These are phyloP conservation scores for Cydia fagiglandana DNA, from an alignment of 1,140 invertebrate genomes.

Conservation along the genomic window DNA sequence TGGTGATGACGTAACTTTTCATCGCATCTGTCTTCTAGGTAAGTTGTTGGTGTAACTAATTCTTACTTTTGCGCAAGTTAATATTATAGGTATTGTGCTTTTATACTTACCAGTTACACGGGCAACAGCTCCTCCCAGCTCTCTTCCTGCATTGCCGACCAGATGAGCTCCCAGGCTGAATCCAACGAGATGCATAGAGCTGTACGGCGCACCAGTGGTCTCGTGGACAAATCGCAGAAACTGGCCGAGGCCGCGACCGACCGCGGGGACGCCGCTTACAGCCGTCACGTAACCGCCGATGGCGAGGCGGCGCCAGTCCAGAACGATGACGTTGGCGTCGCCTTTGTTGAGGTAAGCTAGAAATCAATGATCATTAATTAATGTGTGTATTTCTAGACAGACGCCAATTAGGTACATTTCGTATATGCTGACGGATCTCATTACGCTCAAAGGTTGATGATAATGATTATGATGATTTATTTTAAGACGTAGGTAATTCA, in stretches of 20 bases:
- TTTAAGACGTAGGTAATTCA: no score
- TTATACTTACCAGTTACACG: constrained; percentile 54
- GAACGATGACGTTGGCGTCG: constrained; percentile 81
- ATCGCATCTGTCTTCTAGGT: no score
- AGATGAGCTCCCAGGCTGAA: constrained; percentile 94
- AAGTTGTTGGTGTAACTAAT: no score
- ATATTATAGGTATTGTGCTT: no score
- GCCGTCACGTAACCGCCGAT: constrained; percentile 69
- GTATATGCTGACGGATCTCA: no score
- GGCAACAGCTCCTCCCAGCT: constrained; percentile 48
- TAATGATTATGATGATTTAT: no score
- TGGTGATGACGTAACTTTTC: no score
- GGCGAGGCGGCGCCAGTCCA: constrained; percentile 82
- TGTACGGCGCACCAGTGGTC: constrained; percentile 49
- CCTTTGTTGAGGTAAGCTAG: constrained; percentile 58
- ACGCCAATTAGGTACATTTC: no score
- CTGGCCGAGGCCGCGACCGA: constrained; percentile 65
- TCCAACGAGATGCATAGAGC: constrained; percentile 90
- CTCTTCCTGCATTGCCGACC: constrained; percentile 86
- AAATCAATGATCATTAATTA: constrained; percentile 36
- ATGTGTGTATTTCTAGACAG: no score
- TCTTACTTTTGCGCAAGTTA: no score
- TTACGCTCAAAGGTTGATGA: no score
- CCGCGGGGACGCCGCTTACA: constrained; percentile 70
- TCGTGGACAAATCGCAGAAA: constrained; percentile 73